phyloP scores from a whole-genome alignment of 2,797 vertebrate species.

The Phataginus tetradactyla region DNA sequence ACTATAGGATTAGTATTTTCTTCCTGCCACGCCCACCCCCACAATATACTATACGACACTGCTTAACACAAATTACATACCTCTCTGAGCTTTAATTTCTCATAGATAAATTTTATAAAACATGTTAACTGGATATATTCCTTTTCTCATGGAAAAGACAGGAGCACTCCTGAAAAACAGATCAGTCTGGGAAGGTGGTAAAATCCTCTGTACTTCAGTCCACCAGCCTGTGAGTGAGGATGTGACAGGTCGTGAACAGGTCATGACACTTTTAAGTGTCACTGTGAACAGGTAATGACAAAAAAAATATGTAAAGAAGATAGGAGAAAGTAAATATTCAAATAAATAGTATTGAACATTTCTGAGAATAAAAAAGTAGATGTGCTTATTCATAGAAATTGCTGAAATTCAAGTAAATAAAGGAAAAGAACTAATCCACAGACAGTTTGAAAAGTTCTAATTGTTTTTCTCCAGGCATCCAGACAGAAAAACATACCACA shows the following conservation, averaged over 20 bases:
- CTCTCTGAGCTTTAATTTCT: background rate
- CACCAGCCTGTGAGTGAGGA: background rate
- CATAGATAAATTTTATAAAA: background rate
- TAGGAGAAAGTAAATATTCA: background rate
- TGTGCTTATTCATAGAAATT: background rate
- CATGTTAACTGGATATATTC: background rate
- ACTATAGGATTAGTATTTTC: background rate
- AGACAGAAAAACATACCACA: background rate
- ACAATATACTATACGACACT: background rate
- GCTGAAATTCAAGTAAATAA: background rate
- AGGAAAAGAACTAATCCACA: background rate
- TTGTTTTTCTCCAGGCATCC: background rate
- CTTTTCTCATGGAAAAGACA: background rate
- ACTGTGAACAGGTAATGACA: background rate
- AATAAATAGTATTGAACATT: background rate
- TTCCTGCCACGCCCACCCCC: no score
- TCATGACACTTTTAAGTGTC: background rate
- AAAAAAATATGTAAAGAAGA: background rate
- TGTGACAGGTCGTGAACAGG: background rate
- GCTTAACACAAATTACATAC: background rate
- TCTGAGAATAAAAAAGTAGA: background rate
- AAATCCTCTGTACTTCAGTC: background rate
- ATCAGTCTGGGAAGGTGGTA: background rate
- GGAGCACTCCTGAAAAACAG: background rate
- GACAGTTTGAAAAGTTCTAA: slow-evolving; percentile 37